These are phyloP conservation scores for Australoheros facetus DNA, from an alignment of 2,797 vertebrate genomes.

Conservation along the genomic window DNA sequence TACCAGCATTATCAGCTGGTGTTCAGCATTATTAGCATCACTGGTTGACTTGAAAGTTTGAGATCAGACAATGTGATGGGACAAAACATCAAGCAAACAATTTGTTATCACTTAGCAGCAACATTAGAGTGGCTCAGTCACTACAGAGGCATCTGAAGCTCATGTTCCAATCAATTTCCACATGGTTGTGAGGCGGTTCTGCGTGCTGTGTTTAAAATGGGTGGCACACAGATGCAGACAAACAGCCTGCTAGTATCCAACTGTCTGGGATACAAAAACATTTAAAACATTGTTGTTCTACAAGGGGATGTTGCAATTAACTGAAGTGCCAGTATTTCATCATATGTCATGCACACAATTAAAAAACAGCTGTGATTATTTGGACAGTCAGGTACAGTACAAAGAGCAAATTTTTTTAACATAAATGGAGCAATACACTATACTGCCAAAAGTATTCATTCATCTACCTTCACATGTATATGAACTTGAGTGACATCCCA, in stretches of 20 bases:
- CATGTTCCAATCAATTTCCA: not conserved
- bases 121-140: not conserved
- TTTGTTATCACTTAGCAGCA: not conserved
- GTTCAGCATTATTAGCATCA: not conserved
- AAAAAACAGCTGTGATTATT: not conserved
- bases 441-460: too few relatives aligned
- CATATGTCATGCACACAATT: not conserved
- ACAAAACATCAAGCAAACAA: conserved; percentile 7
- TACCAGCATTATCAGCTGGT: not conserved
- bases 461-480: too few relatives aligned
- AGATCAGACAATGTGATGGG: not conserved
- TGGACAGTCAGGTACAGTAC: not conserved
- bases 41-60: not conserved
- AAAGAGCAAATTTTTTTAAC: not conserved
- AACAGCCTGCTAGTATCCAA: not conserved
- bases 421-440: not conserved
- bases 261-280: not conserved
- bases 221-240: not conserved
- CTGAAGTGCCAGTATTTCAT: not conserved
- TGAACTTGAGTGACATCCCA: too few relatives aligned
- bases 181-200: not conserved
- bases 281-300: not conserved
- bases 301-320: not conserved
- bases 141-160: conserved; percentile 5
- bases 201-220: not conserved